Percentiles rank a stretch among this genome's conserved stretches.
These are phyloP conservation scores for Sitta europaea DNA, from an alignment of 2,113 vertebrate genomes.

Conservation along the genomic window DNA sequence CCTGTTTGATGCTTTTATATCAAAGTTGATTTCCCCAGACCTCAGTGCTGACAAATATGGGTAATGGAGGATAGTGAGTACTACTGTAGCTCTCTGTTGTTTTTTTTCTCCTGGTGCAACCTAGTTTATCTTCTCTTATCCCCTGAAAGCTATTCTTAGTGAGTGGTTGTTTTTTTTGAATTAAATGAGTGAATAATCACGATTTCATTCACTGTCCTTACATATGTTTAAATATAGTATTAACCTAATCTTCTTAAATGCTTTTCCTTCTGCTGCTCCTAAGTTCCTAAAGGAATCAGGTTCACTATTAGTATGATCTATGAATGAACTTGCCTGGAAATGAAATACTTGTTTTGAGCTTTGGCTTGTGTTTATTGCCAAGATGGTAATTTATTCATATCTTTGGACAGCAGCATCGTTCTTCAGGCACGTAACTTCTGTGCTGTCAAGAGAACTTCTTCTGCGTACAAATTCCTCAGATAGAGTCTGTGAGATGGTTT, in stretches of 20 bases:
- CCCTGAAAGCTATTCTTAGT: constrained; percentile 39
- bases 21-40: not conserved
- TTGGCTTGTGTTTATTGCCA: not conserved
- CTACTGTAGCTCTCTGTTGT: not conserved
- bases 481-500: not conserved
- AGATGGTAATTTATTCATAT: not conserved
- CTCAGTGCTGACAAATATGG: not conserved
- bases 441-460: not conserved
- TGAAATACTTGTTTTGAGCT: not conserved
- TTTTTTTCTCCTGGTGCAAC: not conserved
- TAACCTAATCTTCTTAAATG: constrained; percentile 50
- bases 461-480: not conserved
- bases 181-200: constrained; percentile 33
- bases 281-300: not conserved
- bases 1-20: not conserved
- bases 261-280: constrained; percentile 38
- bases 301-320: not conserved
- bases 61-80: not conserved
- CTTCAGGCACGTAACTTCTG: not conserved
- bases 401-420: not conserved
- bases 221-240: constrained; percentile 64
- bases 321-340: constrained; percentile 19
- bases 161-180: not conserved
- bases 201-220: constrained; percentile 46
- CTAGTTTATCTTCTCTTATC: constrained; percentile 32